Evolutionary conservation across 2,113 vertebrate species (phyloP), one percentile per base, ranked within the genome.

Genomic region (Ariopsis seemanni): DNA sequence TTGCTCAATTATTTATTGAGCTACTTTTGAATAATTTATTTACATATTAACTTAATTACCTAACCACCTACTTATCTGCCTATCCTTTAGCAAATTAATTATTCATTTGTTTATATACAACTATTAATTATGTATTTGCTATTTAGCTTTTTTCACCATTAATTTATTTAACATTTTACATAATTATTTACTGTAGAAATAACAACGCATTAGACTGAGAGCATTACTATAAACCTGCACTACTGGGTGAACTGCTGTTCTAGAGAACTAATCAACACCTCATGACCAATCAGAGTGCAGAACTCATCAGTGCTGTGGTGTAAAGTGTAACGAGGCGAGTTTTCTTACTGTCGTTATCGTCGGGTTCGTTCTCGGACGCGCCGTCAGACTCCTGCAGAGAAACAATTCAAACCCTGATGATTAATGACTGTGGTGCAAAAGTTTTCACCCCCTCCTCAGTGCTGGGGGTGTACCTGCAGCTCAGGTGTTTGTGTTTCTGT

Each of bases 321-420:
- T 62, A 62, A 2, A 65, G 22, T 67, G 63, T 67, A 67, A 71
- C 2, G 0, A 52, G 20, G 78, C 1, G 65, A 11, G 85, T 75
- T 53, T 85, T 22, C 88, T 90, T 84, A 91, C 90, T 30, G 65
- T 90, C 83, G 67, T 90, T 80, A 9, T 91, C 85, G 4, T 81
- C 78, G 11, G 81, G 42, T 30, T 87, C 63, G 63, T 27, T 87
- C 42, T 85, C 71, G 52, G 72, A 50, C 1, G 42, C 55, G 57
- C 57, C 87, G 22, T 84, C 78, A 63, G 71, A 65, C 34, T 27
- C 88, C 90, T 89, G 82, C 25, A 85, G 52, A 57, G 53, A 72
- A 50, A 63, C 52, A 17, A 25, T 60, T 77, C 30, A 52, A 58
- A 52, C 17, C 14, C 8, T 9, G 42, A 25, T 81, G 1, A 71